Evolutionary conservation across 2,888 invertebrate species (phyloP).

Genomic region (Autographa pulchrina): DNA sequence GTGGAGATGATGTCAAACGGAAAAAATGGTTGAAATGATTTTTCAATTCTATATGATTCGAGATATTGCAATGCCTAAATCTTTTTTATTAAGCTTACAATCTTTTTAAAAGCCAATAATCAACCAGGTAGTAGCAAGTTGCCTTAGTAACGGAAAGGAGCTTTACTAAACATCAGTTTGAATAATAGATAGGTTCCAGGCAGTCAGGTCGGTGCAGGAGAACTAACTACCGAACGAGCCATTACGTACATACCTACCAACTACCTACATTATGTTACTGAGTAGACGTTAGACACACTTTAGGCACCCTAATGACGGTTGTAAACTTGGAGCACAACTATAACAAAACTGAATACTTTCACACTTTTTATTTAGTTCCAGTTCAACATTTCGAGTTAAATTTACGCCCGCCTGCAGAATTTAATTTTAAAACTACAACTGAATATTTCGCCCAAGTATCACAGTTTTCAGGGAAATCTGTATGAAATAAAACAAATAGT

Average conservation of each 20-base stretch:
- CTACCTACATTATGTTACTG: slow-evolving; percentile 33
- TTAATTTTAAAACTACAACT: slow-evolving; percentile 8
- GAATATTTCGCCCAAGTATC: slow-evolving; percentile 2
- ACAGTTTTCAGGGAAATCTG: neutral
- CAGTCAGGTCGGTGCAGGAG: slow-evolving; percentile 33
- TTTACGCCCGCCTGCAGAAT: slow-evolving; percentile 10
- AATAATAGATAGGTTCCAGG: slow-evolving; percentile 46
- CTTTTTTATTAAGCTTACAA: neutral
- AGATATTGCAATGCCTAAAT: slow-evolving; percentile 19
- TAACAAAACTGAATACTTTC: slow-evolving; percentile 30
- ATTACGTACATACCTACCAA: slow-evolving; percentile 35
- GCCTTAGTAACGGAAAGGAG: slow-evolving; percentile 25
- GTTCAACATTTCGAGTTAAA: slow-evolving; percentile 22
- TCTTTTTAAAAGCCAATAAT: neutral
- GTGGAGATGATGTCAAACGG: slow-evolving; percentile 53
- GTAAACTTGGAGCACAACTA: slow-evolving; percentile 27
- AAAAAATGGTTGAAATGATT: slow-evolving; percentile 27
- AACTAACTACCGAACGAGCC: slow-evolving; percentile 42
- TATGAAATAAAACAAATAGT: neutral
- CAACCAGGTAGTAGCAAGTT: slow-evolving; percentile 23
- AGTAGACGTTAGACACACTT: slow-evolving; percentile 45
- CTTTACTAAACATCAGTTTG: slow-evolving; percentile 40
- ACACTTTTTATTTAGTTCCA: slow-evolving; percentile 22
- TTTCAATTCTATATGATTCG: slow-evolving; percentile 24
- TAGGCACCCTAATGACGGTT: slow-evolving; percentile 44